Evolutionary conservation across 2,797 vertebrate species (phyloP).

Genomic region (Danio kyathit): DNA sequence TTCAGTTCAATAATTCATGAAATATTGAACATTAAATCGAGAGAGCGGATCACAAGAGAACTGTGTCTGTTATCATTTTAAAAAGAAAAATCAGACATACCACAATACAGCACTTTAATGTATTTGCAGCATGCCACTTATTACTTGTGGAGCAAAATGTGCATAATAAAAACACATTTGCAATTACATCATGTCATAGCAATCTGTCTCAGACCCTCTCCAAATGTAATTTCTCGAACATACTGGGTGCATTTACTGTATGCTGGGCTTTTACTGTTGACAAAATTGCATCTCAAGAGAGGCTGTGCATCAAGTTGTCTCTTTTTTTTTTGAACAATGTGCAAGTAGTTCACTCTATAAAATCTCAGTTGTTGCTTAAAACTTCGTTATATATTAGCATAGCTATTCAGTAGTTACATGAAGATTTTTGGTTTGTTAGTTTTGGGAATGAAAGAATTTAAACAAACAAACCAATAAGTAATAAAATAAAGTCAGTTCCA

Average conservation of each 20-base stretch:
- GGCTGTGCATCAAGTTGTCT: background rate
- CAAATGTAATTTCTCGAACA: background rate
- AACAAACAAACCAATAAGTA: no score
- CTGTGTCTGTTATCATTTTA: background rate
- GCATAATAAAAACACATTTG: background rate
- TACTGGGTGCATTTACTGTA: background rate
- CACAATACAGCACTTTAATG: background rate
- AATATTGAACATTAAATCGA: slow-evolving; percentile 3
- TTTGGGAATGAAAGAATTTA: no score
- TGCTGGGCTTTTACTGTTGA: background rate
- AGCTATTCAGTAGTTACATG: no score
- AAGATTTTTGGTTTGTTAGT: no score
- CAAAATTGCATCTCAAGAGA: background rate
- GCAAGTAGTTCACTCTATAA: background rate
- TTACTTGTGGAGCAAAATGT: background rate
- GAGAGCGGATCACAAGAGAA: background rate
- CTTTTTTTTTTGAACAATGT: background rate
- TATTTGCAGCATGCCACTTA: background rate
- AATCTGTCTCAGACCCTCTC: background rate
- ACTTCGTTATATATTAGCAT: no score
- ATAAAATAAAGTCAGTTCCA: no score
- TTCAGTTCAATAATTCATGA: background rate
- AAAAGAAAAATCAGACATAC: background rate
- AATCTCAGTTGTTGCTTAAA: background rate
- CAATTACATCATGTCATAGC: background rate